A percentile compares a stretch with the other conserved stretches of the same genome.
phyloP scores from a whole-genome alignment of 2,113 vertebrate genomes.

The Pterocles orientalis region DNA sequence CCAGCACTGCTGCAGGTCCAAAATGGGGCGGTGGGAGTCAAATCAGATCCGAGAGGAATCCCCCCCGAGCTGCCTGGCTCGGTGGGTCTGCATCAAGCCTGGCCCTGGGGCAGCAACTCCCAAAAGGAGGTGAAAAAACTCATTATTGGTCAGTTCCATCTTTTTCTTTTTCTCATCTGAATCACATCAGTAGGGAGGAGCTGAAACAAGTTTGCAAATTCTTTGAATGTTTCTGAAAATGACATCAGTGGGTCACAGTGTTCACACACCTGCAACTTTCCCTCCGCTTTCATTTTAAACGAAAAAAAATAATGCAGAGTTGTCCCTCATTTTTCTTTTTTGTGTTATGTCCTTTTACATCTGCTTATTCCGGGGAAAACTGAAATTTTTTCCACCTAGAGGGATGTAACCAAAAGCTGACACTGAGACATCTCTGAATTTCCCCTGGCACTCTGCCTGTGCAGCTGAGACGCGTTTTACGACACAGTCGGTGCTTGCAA shows the following conservation, averaged over 20 bases:
- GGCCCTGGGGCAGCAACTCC: background rate
- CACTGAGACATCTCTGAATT: background rate
- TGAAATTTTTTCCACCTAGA: background rate
- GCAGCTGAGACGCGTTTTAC: background rate
- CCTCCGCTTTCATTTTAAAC: background rate
- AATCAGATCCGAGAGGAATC: background rate
- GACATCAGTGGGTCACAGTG: background rate
- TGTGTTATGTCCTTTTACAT: rapidly evolving
- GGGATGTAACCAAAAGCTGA: background rate
- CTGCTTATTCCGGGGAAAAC: background rate
- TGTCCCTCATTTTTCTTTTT: background rate
- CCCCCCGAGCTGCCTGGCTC: background rate
- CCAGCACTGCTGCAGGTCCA: background rate
- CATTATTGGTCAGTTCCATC: background rate
- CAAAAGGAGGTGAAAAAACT: background rate
- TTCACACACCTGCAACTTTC: background rate
- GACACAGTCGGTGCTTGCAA: background rate
- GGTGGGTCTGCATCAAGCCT: background rate
- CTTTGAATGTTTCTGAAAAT: background rate
- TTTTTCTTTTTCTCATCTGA: background rate
- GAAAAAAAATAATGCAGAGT: background rate
- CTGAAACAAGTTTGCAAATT: background rate
- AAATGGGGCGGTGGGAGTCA: background rate
- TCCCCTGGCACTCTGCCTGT: background rate
- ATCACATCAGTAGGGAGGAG: background rate